Conservation (phyloP, 2,797 vertebrate genomes). For the Lindbergichthys nudifrons region DNA sequence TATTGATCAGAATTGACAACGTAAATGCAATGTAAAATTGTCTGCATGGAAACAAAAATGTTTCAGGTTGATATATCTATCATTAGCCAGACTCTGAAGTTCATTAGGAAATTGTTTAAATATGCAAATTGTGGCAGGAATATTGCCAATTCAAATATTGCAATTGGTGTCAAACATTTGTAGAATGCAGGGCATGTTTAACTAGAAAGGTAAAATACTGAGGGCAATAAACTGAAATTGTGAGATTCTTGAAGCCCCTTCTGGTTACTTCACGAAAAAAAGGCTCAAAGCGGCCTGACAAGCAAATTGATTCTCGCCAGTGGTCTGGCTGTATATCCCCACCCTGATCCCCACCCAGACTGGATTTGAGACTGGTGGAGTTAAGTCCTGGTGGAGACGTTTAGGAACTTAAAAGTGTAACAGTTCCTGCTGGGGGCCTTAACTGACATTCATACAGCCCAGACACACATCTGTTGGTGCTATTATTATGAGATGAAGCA, state of each 20-base stretch:
- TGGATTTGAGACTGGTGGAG: slow-evolving; percentile 34
- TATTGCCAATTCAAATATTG: not conserved
- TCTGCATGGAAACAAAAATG: not conserved
- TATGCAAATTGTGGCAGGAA: not conserved
- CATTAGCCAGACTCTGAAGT: not conserved
- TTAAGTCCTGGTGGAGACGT: slow-evolving; percentile 12
- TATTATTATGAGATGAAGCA: not conserved
- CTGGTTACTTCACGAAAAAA: slow-evolving; percentile 43
- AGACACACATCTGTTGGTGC: not conserved
- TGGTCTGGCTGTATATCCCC: slow-evolving; percentile 34
- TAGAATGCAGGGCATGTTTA: not conserved
- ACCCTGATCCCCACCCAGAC: slow-evolving; percentile 31
- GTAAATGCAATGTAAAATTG: not conserved
- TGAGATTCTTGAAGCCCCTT: slow-evolving; percentile 25
- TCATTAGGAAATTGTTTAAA: too few relatives aligned
- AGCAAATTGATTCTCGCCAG: slow-evolving; percentile 47
- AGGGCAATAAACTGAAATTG: slow-evolving; percentile 18
- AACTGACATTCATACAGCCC: not conserved
- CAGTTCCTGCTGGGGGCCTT: slow-evolving; percentile 1
- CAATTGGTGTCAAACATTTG: not conserved
- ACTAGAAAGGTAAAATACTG: slow-evolving; percentile 28
- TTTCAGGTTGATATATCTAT: not conserved
- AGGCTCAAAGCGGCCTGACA: slow-evolving; percentile 43
- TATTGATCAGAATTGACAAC: not conserved
- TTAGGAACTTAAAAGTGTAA: slow-evolving; percentile 17